Evolutionary conservation across 1,140 invertebrate species (phyloP), one percentile per base, ranked within the genome.

Genomic region (Monomorium pharaonis): DNA sequence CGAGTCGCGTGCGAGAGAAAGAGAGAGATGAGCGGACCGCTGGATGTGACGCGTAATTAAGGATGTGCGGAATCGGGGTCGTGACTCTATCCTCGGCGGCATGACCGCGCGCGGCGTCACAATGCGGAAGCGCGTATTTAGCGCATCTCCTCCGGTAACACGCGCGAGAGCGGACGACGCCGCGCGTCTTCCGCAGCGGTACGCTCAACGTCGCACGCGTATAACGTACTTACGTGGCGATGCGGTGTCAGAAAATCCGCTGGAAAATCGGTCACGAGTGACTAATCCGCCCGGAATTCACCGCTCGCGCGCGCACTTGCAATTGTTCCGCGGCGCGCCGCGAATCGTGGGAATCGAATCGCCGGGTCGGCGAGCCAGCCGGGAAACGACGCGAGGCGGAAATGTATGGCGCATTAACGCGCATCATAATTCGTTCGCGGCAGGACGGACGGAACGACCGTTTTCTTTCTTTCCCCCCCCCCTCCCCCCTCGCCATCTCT

Each of bases 191-290:
- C 37, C 21, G n/a, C 10, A 27, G 12, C 30, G 60, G 74, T 51
- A n/a, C n/a, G n/a, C n/a, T n/a, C n/a, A n/a, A n/a, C n/a, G n/a
- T 18, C 18, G n/a, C 42, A 7, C 30, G 16, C 18, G 0, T 18
- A 2, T n/a, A 10, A 18, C 58, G 6, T 7, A n/a, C 70, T 7
- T 33, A 3, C 10, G 14, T 24, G 58, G 67, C 42, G n/a, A n/a
- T n/a, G n/a, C 78, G 60, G 67, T 84, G 88, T 69, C 88, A 85
- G 85, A 84, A 89, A 89, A 89, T 78, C 85, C 51, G 14, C 88
- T 89, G 85, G 89, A 86, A 90, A 90, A 90, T 90, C 85, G 75
- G 85, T 87, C 88, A 89, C 85, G 85, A 77, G 63, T 87, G 80
- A 89, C 75, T 83, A 87, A 90, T 88, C 77, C 24, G 80, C 16